Evolutionary conservation across 2,797 vertebrate species (phyloP).

Genomic region (Hydrocynus forskahlii): DNA sequence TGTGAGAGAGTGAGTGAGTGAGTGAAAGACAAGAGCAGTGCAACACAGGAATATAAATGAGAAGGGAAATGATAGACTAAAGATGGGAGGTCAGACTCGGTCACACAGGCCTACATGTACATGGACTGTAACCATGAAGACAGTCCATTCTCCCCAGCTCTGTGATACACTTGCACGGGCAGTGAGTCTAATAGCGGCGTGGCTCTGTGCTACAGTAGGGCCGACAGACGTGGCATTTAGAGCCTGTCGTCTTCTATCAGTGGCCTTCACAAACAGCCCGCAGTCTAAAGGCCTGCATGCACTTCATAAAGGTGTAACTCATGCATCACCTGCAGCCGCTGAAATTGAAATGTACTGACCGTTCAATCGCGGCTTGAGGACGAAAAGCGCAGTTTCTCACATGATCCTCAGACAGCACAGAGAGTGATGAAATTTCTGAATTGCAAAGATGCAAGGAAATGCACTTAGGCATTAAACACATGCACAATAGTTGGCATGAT

Average conservation of each 20-base stretch:
- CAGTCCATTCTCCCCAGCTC: not conserved
- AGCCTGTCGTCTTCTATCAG: conserved; percentile 36
- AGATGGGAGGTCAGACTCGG: not conserved
- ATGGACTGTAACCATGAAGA: not conserved
- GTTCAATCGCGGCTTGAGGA: too few species aligned
- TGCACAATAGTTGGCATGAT: too few species aligned
- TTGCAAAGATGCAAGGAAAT: too few species aligned
- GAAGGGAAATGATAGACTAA: not conserved
- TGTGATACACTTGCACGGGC: not conserved
- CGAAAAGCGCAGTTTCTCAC: too few species aligned
- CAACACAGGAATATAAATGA: not conserved
- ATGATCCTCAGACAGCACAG: too few species aligned
- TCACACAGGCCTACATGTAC: not conserved
- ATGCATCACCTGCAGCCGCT: too few species aligned
- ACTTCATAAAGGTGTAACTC: not conserved
- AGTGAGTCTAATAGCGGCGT: not conserved
- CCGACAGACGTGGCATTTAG: conserved; percentile 62
- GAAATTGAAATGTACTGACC: too few species aligned
- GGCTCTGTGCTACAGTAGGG: conserved; percentile 31
- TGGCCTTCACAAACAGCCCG: not conserved
- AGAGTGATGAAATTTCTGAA: too few species aligned
- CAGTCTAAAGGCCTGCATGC: not conserved
- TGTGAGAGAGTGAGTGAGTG: not conserved
- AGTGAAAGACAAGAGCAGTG: not conserved
- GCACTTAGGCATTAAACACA: too few species aligned